phyloP scores from a whole-genome alignment of 2,888 invertebrate genomes.

The Volucella inanis region DNA sequence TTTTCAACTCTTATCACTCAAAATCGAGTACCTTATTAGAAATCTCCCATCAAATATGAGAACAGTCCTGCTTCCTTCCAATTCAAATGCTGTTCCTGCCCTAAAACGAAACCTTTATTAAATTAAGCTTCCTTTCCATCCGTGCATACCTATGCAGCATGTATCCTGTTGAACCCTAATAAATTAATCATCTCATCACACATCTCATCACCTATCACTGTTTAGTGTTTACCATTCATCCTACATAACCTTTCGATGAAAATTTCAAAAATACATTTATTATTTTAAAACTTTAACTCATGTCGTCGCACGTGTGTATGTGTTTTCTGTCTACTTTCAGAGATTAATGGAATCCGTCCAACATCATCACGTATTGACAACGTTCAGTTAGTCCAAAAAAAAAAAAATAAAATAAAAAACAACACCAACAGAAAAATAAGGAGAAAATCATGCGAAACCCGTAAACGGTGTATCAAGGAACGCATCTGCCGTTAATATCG shows the following conservation, averaged over 20 bases:
- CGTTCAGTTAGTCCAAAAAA: slow-evolving; percentile 42
- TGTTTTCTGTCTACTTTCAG: slow-evolving; percentile 47
- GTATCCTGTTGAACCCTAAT: not conserved
- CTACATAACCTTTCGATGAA: slow-evolving; percentile 3
- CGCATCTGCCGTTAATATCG: slow-evolving; percentile 6
- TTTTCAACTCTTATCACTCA: no score
- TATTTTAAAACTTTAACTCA: slow-evolving; percentile 23
- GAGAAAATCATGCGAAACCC: slow-evolving; percentile 19
- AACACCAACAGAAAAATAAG: slow-evolving; percentile 5
- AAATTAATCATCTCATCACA: slow-evolving; percentile 15
- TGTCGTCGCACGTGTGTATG: slow-evolving; percentile 28
- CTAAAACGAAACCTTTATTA: not conserved
- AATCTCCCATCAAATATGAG: not conserved
- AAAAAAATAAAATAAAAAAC: no score
- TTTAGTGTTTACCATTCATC: not conserved
- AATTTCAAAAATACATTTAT: slow-evolving; percentile 5
- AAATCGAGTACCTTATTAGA: not conserved
- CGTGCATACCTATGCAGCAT: not conserved
- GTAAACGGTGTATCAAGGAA: slow-evolving; percentile 24
- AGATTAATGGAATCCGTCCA: slow-evolving; percentile 52
- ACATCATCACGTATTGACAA: slow-evolving; percentile 29
- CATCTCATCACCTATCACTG: not conserved
- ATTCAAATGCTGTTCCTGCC: not conserved
- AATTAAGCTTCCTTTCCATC: not conserved
- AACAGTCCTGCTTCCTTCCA: not conserved